Conservation (phyloP, 2,113 vertebrate genomes). For the Rhipidura dahli region DNA sequence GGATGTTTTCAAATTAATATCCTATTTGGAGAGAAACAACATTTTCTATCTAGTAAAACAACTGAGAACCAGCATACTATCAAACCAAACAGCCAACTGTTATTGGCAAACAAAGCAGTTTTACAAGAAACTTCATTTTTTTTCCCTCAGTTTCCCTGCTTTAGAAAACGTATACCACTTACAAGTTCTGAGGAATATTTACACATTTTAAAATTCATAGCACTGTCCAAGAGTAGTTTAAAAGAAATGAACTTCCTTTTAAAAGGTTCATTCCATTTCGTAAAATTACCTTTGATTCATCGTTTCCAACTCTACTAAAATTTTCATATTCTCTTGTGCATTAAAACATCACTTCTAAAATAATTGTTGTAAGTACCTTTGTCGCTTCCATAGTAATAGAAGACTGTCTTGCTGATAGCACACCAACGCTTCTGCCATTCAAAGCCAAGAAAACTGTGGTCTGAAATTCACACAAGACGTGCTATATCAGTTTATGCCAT, state of each 20-base stretch:
- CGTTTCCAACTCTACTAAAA: not conserved
- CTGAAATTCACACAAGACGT: conserved; percentile 68
- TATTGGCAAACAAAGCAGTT: not conserved
- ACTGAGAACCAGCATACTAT: not conserved
- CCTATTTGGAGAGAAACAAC: not conserved
- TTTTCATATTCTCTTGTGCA: not conserved
- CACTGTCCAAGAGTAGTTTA: not conserved
- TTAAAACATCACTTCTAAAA: not conserved
- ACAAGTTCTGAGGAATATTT: not conserved
- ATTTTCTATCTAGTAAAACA: not conserved
- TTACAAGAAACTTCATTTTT: not conserved
- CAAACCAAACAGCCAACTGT: not conserved
- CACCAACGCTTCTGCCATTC: conserved; percentile 99
- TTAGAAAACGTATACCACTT: not conserved
- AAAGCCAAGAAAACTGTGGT: conserved; percentile 94
- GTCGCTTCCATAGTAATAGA: conserved; percentile 96
- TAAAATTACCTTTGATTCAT: not conserved
- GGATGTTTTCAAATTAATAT: not conserved
- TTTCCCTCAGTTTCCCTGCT: not conserved
- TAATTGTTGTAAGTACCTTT: conserved; percentile 82
- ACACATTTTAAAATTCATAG: not conserved
- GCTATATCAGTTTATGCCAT: not conserved
- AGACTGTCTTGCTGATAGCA: conserved; percentile 83
- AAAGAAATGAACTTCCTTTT: not conserved
- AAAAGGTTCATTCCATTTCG: not conserved